These are phyloP conservation scores for Athalia circularis DNA, from an alignment of 2,888 invertebrate species.

Conservation along the genomic window DNA sequence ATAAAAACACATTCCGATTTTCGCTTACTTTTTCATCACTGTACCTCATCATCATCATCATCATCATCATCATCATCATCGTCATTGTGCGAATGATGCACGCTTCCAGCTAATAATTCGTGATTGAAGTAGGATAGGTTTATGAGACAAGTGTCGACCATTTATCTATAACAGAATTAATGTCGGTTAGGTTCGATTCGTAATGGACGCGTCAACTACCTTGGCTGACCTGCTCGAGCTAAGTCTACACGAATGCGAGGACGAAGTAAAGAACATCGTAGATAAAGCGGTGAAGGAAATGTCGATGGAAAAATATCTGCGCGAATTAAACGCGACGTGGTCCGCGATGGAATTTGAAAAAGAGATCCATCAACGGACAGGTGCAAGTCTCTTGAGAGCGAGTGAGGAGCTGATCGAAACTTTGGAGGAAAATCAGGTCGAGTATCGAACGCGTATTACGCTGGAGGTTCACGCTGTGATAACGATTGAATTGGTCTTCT, in stretches of 20 bases:
- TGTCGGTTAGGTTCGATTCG: constrained; percentile 86
- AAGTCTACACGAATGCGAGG: constrained; percentile 97
- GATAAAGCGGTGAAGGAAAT: constrained; percentile 99
- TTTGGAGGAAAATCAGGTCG: constrained; percentile 96
- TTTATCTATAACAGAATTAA: constrained; percentile 11
- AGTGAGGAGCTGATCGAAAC: constrained; percentile 98
- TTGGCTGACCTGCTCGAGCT: constrained; percentile 92
- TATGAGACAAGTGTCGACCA: background rate
- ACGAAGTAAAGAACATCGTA: constrained; percentile 97
- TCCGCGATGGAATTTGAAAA: constrained; percentile 94
- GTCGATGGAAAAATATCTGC: constrained; percentile 97
- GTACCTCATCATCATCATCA: background rate
- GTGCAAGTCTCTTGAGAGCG: constrained; percentile 89
- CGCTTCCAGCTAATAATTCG: background rate
- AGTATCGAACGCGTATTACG: background rate
- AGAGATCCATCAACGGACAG: constrained; percentile 91
- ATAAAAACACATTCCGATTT: constrained; percentile 2
- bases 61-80: background rate
- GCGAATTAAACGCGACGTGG: constrained; percentile 94
- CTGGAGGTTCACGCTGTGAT: background rate
- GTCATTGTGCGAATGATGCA: background rate
- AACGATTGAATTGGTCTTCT: constrained; percentile 24
- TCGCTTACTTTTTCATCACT: constrained; percentile 6
- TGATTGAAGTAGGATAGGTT: background rate
- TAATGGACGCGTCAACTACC: constrained; percentile 95